Evolutionary conservation across 92 coral and sea anemone genomes (phyloP), one percentile per base, ranked within the genome.

Genomic region (Metridium senile): DNA sequence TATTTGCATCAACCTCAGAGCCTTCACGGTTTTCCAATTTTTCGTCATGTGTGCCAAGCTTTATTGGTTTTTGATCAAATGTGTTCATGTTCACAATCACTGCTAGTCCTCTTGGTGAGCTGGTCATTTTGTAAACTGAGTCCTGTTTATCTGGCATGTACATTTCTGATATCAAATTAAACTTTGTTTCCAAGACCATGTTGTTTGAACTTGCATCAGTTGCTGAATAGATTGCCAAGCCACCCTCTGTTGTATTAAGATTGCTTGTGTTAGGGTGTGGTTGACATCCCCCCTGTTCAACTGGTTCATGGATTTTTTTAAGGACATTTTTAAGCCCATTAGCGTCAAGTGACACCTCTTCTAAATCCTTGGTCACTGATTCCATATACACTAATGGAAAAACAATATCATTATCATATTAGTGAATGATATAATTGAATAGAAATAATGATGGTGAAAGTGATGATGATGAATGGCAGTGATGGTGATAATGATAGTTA

Each of bases 61-160:
- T 28, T 23, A 75, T 79, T 16, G 74, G 23, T 28, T 43, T 66
- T 2, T 23, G 62, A 8, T 57, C 33, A 77, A 91, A 93, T 11
- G 33, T n/a, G 25, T 77, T 70, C 46, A 80, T 78, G 58, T 94
- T 94, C 16, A 94, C 75, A 25, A 94, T 84, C 46, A 94, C 80
- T 0, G 98, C 93, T 32, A 82, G 69, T 20, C 98, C 98, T 68
- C 91, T 62, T 0, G 97, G 97, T n/a, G 49, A 77, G 59, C 85
- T 68, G 0, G 32, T 84, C 98, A 94, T 94, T 13, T 79, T 74
- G 74, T 92, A 92, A 9, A 85, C 89, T 0, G 46, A 39, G 23
- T 85, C 79, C 0, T 30, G 10, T 0, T 49, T 16, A 22, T 71
- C 28, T 20, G 88, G 91, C 0, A 27, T 10, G 27, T 71, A 82